Percentiles rank a stretch among this genome's conserved stretches.
These are phyloP conservation scores for Pollenia amentaria DNA, from an alignment of 2,888 invertebrate species.

Conservation along the genomic window DNA sequence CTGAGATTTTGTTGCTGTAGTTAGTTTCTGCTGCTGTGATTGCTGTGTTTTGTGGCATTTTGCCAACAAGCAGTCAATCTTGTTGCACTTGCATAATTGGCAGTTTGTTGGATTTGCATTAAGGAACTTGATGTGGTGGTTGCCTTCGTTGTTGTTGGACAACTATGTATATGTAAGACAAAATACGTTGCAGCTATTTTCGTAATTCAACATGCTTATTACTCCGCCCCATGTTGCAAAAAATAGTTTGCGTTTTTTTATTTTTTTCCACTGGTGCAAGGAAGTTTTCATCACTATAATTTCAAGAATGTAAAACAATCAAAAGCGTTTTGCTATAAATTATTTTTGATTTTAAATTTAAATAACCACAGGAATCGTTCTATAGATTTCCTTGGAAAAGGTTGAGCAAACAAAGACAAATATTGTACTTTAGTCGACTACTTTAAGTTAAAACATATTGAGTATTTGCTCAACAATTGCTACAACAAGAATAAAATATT, in stretches of 20 bases:
- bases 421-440: background rate
- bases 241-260: slow-evolving; percentile 20
- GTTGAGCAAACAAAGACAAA: slow-evolving; percentile 14
- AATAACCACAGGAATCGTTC: slow-evolving; percentile 37
- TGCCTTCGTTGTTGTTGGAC: slow-evolving; percentile 6
- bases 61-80: slow-evolving; percentile 71
- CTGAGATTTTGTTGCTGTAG: slow-evolving; percentile 40
- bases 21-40: slow-evolving; percentile 7
- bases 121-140: slow-evolving; percentile 49
- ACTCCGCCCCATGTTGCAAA: slow-evolving; percentile 70
- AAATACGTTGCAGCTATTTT: slow-evolving; percentile 61
- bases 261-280: slow-evolving; percentile 9
- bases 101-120: slow-evolving; percentile 66
- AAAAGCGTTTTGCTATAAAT: slow-evolving; percentile 59
- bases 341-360: slow-evolving; percentile 38
- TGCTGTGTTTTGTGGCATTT: slow-evolving; percentile 59
- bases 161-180: slow-evolving; percentile 1
- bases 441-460: slow-evolving; percentile 14
- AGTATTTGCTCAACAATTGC: slow-evolving; percentile 32
- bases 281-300: slow-evolving; percentile 67
- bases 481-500: slow-evolving; percentile 13
- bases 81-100: slow-evolving; percentile 72
- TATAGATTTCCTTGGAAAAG: background rate
- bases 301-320: slow-evolving; percentile 58
- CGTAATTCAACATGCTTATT: slow-evolving; percentile 67